These are phyloP conservation scores for Macroglossus sobrinus DNA, from an alignment of 2,113 vertebrate genomes.

Conservation along the genomic window DNA sequence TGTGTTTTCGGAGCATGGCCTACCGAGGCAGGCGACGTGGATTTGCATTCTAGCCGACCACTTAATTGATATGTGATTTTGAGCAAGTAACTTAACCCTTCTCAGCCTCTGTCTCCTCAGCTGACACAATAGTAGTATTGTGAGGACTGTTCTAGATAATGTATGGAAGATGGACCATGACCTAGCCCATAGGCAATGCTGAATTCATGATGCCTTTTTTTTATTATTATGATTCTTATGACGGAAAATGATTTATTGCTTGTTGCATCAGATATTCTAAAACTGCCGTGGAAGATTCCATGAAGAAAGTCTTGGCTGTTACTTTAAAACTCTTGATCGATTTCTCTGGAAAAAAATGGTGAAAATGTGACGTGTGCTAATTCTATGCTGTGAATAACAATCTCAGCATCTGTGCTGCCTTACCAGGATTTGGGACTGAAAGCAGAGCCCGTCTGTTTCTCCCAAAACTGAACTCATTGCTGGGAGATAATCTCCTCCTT, in stretches of 20 bases:
- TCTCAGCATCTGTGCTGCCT: slow-evolving; percentile 49
- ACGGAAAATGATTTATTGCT: slow-evolving; percentile 41
- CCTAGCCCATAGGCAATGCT: background rate
- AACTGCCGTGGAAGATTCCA: slow-evolving; percentile 31
- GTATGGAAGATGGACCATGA: background rate
- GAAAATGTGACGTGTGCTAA: slow-evolving; percentile 38
- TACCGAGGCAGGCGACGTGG: background rate
- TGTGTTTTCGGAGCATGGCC: background rate
- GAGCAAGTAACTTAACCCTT: background rate
- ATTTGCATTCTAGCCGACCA: background rate
- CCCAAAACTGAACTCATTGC: slow-evolving; percentile 54
- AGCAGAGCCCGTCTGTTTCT: slow-evolving; percentile 45
- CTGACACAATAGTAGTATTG: background rate
- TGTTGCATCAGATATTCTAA: slow-evolving; percentile 46
- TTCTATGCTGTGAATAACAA: slow-evolving; percentile 54
- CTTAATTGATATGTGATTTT: background rate
- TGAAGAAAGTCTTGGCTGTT: slow-evolving; percentile 66
- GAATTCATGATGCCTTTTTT: background rate
- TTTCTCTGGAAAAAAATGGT: slow-evolving; percentile 32
- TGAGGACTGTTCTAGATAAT: background rate
- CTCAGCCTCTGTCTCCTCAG: background rate
- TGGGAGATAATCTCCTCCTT: slow-evolving; percentile 50
- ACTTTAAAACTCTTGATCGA: slow-evolving; percentile 42
- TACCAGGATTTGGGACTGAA: slow-evolving; percentile 53
- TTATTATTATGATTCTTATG: background rate